Evolutionary conservation across 2,113 vertebrate species (phyloP).

Genomic region (Ochotona princeps): DNA sequence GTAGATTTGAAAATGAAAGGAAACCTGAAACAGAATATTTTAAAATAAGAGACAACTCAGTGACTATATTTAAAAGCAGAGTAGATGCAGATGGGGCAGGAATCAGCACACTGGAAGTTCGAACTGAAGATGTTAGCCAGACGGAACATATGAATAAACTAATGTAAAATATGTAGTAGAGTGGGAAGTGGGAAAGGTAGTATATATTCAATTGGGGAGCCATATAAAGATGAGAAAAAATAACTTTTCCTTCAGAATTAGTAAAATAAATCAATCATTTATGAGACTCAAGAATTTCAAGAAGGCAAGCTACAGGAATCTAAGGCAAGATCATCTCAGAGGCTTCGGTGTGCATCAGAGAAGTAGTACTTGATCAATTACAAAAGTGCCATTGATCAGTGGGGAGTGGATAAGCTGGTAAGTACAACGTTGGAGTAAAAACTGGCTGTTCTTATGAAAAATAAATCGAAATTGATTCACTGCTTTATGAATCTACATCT

Average conservation of each 20-base stretch:
- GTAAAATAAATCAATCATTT: neutral
- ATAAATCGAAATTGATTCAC: neutral
- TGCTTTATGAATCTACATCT: neutral
- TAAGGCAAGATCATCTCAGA: neutral
- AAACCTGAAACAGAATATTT: neutral
- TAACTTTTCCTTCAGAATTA: neutral
- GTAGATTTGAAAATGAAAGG: constrained; percentile 8
- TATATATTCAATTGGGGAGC: neutral
- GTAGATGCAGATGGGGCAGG: neutral
- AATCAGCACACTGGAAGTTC: neutral
- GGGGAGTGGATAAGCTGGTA: neutral
- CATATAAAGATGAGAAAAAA: neutral
- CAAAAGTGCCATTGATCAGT: neutral
- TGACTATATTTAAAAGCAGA: neutral
- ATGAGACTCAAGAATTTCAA: neutral
- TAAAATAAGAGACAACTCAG: neutral
- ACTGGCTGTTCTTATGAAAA: neutral
- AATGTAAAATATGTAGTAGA: neutral
- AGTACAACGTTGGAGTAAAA: neutral
- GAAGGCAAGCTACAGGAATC: neutral
- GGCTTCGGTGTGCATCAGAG: neutral
- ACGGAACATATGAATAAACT: neutral
- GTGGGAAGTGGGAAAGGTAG: neutral
- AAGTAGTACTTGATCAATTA: neutral
- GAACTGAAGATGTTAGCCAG: neutral